Conservation (phyloP, 2,113 vertebrate genomes). For the Eulemur macaco region DNA sequence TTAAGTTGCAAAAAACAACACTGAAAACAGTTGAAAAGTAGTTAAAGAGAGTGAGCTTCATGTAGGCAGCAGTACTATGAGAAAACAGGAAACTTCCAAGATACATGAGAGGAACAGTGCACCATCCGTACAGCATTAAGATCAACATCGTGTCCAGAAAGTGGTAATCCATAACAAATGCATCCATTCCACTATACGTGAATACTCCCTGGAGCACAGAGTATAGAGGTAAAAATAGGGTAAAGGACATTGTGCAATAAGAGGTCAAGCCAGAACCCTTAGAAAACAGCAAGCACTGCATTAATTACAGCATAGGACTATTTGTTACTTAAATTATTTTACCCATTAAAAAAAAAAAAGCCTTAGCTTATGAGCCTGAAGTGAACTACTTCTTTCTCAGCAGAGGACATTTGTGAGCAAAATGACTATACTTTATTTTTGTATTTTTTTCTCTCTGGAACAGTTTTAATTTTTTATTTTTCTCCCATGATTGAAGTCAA, state of each 20-base stretch:
- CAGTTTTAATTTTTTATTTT: neutral
- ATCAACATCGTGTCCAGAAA: conserved; percentile 92
- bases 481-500: neutral
- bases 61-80: conserved; percentile 90
- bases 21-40: conserved; percentile 92
- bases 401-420: neutral
- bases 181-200: conserved; percentile 87
- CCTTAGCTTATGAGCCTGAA: neutral
- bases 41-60: conserved; percentile 95
- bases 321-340: neutral
- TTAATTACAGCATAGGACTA: neutral
- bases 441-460: neutral
- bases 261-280: neutral
- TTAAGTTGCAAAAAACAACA: conserved; percentile 89
- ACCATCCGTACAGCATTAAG: conserved; percentile 95
- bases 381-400: neutral
- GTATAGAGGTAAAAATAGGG: neutral
- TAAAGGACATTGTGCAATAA: neutral
- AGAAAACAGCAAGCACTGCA: neutral
- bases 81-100: conserved; percentile 95
- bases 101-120: conserved; percentile 95
- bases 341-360: neutral
- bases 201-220: conserved; percentile 90
- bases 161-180: conserved; percentile 89
- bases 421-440: neutral